Conservation (phyloP, 2,888 invertebrate species). For the Melanostoma mellinum region DNA sequence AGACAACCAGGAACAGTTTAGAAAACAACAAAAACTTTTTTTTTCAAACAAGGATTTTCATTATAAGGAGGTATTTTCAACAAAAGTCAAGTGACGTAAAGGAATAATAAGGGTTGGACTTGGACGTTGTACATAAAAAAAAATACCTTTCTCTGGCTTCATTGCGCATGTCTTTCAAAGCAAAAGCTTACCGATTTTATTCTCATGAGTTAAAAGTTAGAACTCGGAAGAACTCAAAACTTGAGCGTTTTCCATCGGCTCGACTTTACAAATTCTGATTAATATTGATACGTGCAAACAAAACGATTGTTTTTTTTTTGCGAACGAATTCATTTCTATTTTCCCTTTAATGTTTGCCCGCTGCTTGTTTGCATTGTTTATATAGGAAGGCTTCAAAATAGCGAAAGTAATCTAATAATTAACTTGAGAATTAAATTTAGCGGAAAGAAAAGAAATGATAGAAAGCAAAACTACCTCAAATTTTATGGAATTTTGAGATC, state of each 20-base stretch:
- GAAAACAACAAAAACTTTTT: slow-evolving; percentile 20
- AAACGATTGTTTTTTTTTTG: slow-evolving; percentile 22
- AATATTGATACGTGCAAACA: neutral
- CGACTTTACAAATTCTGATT: no score
- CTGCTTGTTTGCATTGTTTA: slow-evolving; percentile 24
- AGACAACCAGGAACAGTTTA: slow-evolving; percentile 1
- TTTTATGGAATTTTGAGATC: slow-evolving; percentile 3
- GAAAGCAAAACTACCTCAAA: slow-evolving; percentile 21
- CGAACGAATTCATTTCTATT: neutral
- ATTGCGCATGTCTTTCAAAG: slow-evolving; percentile 24
- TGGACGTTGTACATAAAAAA: neutral
- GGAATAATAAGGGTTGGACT: neutral
- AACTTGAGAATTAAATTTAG: slow-evolving; percentile 53
- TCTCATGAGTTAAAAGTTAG: neutral
- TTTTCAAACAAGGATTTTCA: slow-evolving; percentile 1
- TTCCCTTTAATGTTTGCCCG: slow-evolving; percentile 41
- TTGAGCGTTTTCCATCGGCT: neutral
- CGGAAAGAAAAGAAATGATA: slow-evolving; percentile 44
- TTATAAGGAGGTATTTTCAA: slow-evolving; percentile 15
- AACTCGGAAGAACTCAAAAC: neutral
- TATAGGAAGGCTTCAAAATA: slow-evolving; percentile 19
- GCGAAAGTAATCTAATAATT: slow-evolving; percentile 47
- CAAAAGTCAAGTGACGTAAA: slow-evolving; percentile 29
- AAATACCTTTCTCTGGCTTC: neutral
- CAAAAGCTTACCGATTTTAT: slow-evolving; percentile 21